Conservation (phyloP, 2,113 vertebrate genomes). For the Phylloscopus whistleri region DNA sequence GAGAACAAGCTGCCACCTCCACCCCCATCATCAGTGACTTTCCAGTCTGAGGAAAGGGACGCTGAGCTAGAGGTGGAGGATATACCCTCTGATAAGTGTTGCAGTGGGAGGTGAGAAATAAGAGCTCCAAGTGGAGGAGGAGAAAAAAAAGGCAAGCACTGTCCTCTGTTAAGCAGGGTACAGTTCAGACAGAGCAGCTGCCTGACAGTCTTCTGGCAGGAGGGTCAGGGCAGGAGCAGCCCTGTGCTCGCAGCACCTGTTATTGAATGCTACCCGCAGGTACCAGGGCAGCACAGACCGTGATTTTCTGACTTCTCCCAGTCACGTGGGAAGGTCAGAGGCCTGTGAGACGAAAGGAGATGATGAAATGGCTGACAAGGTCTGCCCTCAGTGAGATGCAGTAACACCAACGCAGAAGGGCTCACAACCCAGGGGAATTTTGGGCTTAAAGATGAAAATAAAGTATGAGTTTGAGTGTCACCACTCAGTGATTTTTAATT, state of each 20-base stretch:
- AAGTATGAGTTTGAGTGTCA: background rate
- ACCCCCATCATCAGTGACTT: slow-evolving; percentile 20
- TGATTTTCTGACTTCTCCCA: background rate
- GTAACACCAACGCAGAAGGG: background rate
- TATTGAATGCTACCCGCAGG: slow-evolving; percentile 41
- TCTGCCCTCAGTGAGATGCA: background rate
- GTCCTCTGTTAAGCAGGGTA: background rate
- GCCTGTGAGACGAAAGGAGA: background rate
- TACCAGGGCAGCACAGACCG: background rate
- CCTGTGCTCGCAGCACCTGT: background rate
- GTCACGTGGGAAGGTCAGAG: background rate
- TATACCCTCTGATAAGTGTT: background rate
- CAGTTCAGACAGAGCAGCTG: slow-evolving; percentile 4
- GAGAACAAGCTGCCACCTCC: slow-evolving; percentile 48
- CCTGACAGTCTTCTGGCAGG: background rate
- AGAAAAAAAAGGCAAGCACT: background rate
- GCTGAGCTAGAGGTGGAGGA: slow-evolving; percentile 6
- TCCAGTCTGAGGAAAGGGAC: background rate
- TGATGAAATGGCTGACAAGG: accelerated
- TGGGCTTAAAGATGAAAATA: background rate
- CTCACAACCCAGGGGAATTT: background rate
- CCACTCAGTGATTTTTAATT: background rate
- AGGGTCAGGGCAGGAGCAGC: background rate
- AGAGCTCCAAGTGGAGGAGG: background rate
- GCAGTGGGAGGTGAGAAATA: slow-evolving; percentile 49